Base-by-base conservation (phyloP, 2,888 invertebrate species). In the Epinotia bilunana region DNA sequence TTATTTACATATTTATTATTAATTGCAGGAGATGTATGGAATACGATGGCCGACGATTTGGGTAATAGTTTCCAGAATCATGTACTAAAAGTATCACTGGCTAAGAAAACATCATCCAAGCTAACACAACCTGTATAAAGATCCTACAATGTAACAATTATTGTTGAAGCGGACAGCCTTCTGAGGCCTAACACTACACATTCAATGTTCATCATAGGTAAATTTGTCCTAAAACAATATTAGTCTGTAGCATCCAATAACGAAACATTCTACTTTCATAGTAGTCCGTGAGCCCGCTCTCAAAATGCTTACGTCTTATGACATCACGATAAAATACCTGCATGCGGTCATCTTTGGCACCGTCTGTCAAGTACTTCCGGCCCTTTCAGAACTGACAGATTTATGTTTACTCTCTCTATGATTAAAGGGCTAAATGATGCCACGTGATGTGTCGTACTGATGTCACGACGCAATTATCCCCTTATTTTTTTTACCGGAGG, bases 181-280 rank as follows among this genome's bases (percentile, higher is more conserved):
- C 76, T 74, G 71, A 46, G 28, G n/a, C 58, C 71, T 62, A 58
- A 60, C 28, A 33, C 58, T 58, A 72, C 63, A 39, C 60, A 28
- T 57, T 28, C 61, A 57, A 16, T 60, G 70, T 61, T 61, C 20
- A 39, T 49, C 9, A 28, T 33, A 11, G 12, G 43, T 13, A 61
- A 60, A 65, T 18, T 55, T 28, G 39, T 28, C 71, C 74, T 67
- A 75, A 71, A 75, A 74, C 53, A 74, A 74, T 55, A 65, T 76
- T 73, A 58, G 63, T 53, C n/a, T 12, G 28, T 65, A 23, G 23
- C 3, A 23, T 46, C 33, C 33, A 53, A 64, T 64, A 28, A 77
- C 65, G 62, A 58, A 61, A 12, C 76, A 75, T 76, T 79, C 76
- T 70, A 67, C 2, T 39, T 0, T 39, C 39, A 39, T 39, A 9